Evolutionary conservation across 2,888 invertebrate species (phyloP), one percentile per base, ranked within the genome.

Genomic region (Microctonus aethiopoides): DNA sequence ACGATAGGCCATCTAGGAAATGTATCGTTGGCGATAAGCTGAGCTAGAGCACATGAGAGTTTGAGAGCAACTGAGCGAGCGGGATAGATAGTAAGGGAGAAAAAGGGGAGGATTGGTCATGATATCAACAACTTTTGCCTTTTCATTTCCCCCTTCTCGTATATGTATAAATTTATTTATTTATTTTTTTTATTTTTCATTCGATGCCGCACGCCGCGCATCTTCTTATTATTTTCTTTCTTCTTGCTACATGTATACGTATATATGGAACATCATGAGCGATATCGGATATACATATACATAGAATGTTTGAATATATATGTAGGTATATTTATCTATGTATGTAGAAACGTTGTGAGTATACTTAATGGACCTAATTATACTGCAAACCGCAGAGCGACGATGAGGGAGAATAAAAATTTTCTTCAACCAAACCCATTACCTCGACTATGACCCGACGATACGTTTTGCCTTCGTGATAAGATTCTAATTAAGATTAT

Each of bases 1-100:
- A 64, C 68, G 75, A 75, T 74, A 73, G 66, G 67, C 71, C 70
- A 78, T 78, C 77, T 75, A 63, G 74, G 69, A 77, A 75, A 76
- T 76, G 72, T 75, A 76, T 78, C 74, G 74, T 24, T 62, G 34
- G 36, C 32, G 68, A 64, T 64, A 69, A 64, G 51, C n/a, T n/a
- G n/a, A n/a, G n/a, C n/a, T n/a, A 34, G 59, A 51, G 36, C 64
- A 51, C 51, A 69, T 69, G 59, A 36, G 7, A 29, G 29, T 29
- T 3, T 29, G 7, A 29, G 29, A 3, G 4, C 3, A 7, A 29
- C 7, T 3, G 29, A 29, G 29, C 3, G n/a, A 41, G 41, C 2
- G n/a, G 5, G 41, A 16, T n/a, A n/a, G 16, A n/a, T n/a, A 46
- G 46, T 7, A 16, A n/a, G 16, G 46, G 7, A 16, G 20, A 7